Evolutionary conservation across 1,140 invertebrate species (phyloP).

Genomic region (Nasonia vitripennis): DNA sequence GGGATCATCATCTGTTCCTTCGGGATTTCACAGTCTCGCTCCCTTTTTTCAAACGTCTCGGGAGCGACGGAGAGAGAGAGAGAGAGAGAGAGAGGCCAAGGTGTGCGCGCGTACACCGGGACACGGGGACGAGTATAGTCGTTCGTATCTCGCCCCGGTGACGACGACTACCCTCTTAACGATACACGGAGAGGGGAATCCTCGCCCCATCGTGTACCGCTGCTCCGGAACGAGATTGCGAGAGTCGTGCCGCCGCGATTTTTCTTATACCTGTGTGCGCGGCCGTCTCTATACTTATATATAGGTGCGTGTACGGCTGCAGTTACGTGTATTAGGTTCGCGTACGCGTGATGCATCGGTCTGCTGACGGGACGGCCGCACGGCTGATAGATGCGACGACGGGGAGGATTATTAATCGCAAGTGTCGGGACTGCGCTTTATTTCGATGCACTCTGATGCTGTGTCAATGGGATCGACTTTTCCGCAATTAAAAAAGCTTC

Average conservation of each 20-base stretch:
- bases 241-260: slow-evolving; percentile 21
- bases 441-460: background rate
- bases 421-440: background rate
- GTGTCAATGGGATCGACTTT: no score
- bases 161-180: slow-evolving; percentile 20
- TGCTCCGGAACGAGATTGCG: slow-evolving; percentile 17
- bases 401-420: background rate
- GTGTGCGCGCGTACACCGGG: slow-evolving; percentile 6
- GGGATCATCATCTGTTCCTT: slow-evolving; percentile 72
- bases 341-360: background rate
- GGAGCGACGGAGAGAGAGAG: background rate
- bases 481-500: no score
- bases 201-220: slow-evolving; percentile 11
- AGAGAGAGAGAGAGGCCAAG: background rate
- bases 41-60: slow-evolving; percentile 34
- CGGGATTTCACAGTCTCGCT: slow-evolving; percentile 60
- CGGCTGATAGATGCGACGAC: background rate
- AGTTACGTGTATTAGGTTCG: background rate
- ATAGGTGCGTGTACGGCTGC: background rate
- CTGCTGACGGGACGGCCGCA: background rate
- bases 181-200: slow-evolving; percentile 26
- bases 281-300: background rate
- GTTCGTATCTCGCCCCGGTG: slow-evolving; percentile 7
- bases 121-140: background rate
- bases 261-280: background rate